Base-by-base conservation (phyloP, 2,888 invertebrate species). In the Crematogaster levior region DNA sequence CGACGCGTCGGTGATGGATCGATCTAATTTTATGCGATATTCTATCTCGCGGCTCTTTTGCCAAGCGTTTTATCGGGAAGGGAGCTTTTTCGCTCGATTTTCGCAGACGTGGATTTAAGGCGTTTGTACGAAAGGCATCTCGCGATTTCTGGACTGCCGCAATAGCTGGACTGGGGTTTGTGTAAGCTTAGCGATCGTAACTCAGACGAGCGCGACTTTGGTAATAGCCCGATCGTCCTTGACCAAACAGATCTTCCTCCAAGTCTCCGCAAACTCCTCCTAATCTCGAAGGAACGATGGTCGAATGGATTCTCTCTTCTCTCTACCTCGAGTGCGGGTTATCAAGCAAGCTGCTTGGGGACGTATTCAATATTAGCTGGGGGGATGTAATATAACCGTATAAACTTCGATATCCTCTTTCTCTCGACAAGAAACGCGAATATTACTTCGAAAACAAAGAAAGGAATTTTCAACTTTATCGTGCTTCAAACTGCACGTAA, bases 221-320 rank as follows among this genome's bases (percentile, higher is more conserved):
- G 79, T 86, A 88, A 88, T 86, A 82, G 79, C 48, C 60, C 58
- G 84, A 75, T 84, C 84, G 82, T 82, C 81, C 82, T 84, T 86
- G 88, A 86, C 85, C 85, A 88, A 88, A 88, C 86, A 88, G 88
- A 88, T 88, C 88, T 85, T 83, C 82, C 75, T 70, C 79, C 7
- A 83, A 82, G 82, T 84, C 79, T 81, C 65, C 15, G 77, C 79
- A 85, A 88, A 86, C 86, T 86, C 65, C 79, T 74, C 46, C 82
- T 88, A 88, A 88, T 88, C 82, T 85, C 68, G 80, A 60, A 70
- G 70, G 79, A 70, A 61, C 53, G 56, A 83, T 66, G 66, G 46
- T 60, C 72, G 74, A 82, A 65, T 72, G 65, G 46, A 58, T 72
- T 84, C 70, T 82, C 81, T 77, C 63, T 46, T 34, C 63, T 40